Evolutionary conservation across 2,888 invertebrate genomes (phyloP), one percentile per base, ranked within the genome.

Genomic region (Zhuqinia jingwanae): DNA sequence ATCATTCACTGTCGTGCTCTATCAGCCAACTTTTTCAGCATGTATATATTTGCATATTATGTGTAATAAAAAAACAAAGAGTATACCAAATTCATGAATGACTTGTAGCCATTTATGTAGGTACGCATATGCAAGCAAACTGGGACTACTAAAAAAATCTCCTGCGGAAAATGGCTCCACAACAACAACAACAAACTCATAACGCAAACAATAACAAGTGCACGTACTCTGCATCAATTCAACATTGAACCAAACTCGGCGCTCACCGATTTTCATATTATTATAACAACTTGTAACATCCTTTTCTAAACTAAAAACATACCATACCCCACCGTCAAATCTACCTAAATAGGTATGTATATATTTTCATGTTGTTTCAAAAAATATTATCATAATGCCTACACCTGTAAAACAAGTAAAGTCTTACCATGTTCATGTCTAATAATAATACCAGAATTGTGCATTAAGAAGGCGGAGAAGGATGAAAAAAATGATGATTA

Each of bases 1-100:
- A 80, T 80, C 70, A 80, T 70, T 80, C 70, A 22, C 36, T 70
- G 80, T 70, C 80, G 79, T 79, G 80, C 70, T 58, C 58, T n/a
- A 70, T 56, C 68, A 70, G 3, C n/a, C n/a, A n/a, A n/a, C n/a
- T n/a, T n/a, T n/a, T n/a, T n/a, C n/a, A n/a, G n/a, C n/a, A n/a
- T n/a, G n/a, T n/a, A n/a, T n/a, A n/a, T 42, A 65, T 63, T 17
- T 30, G 13, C 58, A 65, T 20, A 20, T 20, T 20, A 17, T n/a
- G 20, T 42, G 65, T 42, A 65, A 65, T 63, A 63, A 63, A 77
- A n/a, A n/a, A 68, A 65, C 80, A 56, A 25, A n/a, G n/a, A 80
- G 15, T 77, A n/a, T 27, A 63, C 17, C 22, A 50, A 53, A 73
- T 60, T 79, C 88, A 88, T 88, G 88, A 88, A 88, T 86, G 76